Conservation (phyloP, 2,888 invertebrate species). For the Lordiphosa andalusiaca region DNA sequence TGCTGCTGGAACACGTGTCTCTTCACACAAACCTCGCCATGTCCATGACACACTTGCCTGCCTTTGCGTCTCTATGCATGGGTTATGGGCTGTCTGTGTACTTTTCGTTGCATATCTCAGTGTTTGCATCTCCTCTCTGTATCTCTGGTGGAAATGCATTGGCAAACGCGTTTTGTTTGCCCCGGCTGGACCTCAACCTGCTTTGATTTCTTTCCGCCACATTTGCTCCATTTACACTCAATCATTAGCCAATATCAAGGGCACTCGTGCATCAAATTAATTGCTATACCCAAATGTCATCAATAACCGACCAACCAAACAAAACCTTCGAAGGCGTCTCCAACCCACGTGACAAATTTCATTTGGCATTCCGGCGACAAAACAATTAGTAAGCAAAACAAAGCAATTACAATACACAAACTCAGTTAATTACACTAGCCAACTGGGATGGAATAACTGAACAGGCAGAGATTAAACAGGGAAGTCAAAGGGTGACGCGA, state of each 20-base stretch:
- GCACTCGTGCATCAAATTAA: slow-evolving; percentile 71
- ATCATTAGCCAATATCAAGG: slow-evolving; percentile 55
- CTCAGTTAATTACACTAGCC: slow-evolving; percentile 1
- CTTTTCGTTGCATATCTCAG: slow-evolving; percentile 65
- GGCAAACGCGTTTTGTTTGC: slow-evolving; percentile 60
- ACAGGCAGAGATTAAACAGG: background rate
- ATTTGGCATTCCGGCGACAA: slow-evolving; percentile 48
- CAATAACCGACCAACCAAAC: slow-evolving; percentile 40
- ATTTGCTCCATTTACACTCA: slow-evolving; percentile 66
- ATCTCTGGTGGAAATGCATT: slow-evolving; percentile 46
- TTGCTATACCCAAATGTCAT: slow-evolving; percentile 52
- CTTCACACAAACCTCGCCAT: slow-evolving; percentile 47
- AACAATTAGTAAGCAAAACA: slow-evolving; percentile 56
- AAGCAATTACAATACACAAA: slow-evolving; percentile 21
- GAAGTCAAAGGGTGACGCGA: too few relatives aligned
- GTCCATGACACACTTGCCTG: slow-evolving; percentile 68
- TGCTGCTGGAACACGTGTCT: slow-evolving; percentile 56
- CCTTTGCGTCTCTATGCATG: slow-evolving; percentile 18
- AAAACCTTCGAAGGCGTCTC: slow-evolving; percentile 22
- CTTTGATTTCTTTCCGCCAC: slow-evolving; percentile 49
- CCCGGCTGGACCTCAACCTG: slow-evolving; percentile 35
- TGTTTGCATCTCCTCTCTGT: slow-evolving; percentile 59
- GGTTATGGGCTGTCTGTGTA: slow-evolving; percentile 30
- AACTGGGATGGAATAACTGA: background rate
- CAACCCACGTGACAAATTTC: slow-evolving; percentile 48